A percentile compares a stretch with the other conserved stretches of the same genome.
These are phyloP conservation scores for Egretta garzetta DNA, from an alignment of 2,113 vertebrate genomes.

Conservation along the genomic window DNA sequence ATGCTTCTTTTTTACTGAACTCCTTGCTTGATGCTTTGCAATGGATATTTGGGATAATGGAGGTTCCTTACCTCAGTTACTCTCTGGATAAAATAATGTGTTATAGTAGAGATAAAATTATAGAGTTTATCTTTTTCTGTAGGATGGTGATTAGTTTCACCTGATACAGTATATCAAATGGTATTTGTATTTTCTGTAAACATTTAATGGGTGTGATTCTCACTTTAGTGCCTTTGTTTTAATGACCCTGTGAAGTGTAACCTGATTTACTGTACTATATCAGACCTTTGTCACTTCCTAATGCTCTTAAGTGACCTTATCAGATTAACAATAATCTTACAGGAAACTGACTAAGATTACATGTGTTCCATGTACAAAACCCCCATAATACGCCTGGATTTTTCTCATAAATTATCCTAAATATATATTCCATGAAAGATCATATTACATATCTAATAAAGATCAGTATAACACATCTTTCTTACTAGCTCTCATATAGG, in stretches of 20 bases:
- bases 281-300: background rate
- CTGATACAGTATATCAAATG: accelerated
- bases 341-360: background rate
- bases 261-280: background rate
- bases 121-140: background rate
- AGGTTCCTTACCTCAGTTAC: background rate
- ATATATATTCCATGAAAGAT: background rate
- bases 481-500: background rate
- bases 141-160: background rate
- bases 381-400: background rate
- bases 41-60: background rate
- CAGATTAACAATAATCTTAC: background rate
- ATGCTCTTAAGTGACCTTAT: background rate
- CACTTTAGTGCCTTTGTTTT: background rate
- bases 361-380: background rate
- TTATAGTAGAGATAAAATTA: background rate
- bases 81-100: background rate
- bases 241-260: background rate
- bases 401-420: background rate
- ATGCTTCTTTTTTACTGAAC: background rate
- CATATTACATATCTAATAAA: background rate
- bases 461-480: background rate
- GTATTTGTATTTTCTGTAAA: background rate
- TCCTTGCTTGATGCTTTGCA: background rate
- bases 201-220: background rate